Evolutionary conservation across 2,113 vertebrate species (phyloP).

Genomic region (Mellivora capensis): DNA sequence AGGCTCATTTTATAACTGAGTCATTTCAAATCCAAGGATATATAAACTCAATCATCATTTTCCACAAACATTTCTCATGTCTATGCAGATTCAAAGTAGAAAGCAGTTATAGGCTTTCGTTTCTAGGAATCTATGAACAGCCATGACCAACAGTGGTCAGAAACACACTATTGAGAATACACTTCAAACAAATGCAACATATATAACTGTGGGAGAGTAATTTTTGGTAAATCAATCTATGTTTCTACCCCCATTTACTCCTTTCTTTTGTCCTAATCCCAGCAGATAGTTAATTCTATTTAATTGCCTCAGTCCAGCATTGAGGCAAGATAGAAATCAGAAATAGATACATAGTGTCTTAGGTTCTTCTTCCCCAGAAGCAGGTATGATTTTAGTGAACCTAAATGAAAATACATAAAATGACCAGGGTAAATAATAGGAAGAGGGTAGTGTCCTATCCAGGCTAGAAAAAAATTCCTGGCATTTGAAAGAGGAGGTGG

Average conservation of each 20-base stretch:
- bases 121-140: not conserved
- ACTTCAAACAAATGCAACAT: not conserved
- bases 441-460: not conserved
- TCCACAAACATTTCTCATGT: not conserved
- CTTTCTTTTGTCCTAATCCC: not conserved
- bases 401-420: not conserved
- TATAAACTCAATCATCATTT: not conserved
- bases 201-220: not conserved
- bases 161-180: not conserved
- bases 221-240: not conserved
- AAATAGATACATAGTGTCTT: not conserved
- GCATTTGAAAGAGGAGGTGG: not conserved
- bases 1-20: not conserved
- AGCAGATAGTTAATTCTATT: not conserved
- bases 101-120: not conserved
- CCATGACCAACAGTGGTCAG: not conserved
- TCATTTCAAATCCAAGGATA: not conserved
- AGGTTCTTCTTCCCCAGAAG: not conserved
- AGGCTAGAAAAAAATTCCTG: not conserved
- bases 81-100: not conserved
- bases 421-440: not conserved
- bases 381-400: not conserved
- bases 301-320: not conserved
- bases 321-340: not conserved
- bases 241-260: not conserved